Evolutionary conservation across 2,797 vertebrate species (phyloP), one percentile per base, ranked within the genome.

Genomic region (Naso thynnoides): DNA sequence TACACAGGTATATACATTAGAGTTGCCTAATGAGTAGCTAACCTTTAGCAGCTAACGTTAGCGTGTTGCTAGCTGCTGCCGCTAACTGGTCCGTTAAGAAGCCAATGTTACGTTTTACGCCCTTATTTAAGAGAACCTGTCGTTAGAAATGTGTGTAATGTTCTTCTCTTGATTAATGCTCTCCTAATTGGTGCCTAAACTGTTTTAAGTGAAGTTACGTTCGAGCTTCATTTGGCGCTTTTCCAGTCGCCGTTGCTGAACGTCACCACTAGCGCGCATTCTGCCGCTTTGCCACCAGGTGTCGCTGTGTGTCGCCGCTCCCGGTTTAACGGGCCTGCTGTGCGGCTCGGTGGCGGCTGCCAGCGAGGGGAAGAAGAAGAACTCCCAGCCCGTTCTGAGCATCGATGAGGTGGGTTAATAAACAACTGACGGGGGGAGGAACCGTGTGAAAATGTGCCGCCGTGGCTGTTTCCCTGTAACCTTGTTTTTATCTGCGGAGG

Each of bases 371-470:
- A 93, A 95, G 64, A 83, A 91, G 77, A 90, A 89, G 63, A 93
- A 70, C 69, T 76, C 31, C 0, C 64, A 47, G 49, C 67, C 92
- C 3, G 26, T 81, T 11, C 74, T 96, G 57, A 96, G 91, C 86
- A 79, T 94, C 42, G 94, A 97, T 79, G 96, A 99, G 95, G 97
- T 97, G 87, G 16, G 79, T 69, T 47, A 1, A 55, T 19, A 0
- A 36, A 1, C 27, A 8, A 26, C 24, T 15, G 18, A 31, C 26
- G 8, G 44, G n/a, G n/a, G 8, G 8, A 31, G 31, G 31, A 31
- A 4, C 31, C 31, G 31, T 31, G 31, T 31, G 31, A 31, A 31
- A n/a, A 18, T 9, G 41, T 4, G 18, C 18, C 1, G 19, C 10
- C 14, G 21, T 48, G 19, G 3, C n/a, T 23, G 7, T 8, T 10